These are phyloP conservation scores for Macroteleia sp. DNA, from an alignment of 2,888 invertebrate species.

Conservation along the genomic window DNA sequence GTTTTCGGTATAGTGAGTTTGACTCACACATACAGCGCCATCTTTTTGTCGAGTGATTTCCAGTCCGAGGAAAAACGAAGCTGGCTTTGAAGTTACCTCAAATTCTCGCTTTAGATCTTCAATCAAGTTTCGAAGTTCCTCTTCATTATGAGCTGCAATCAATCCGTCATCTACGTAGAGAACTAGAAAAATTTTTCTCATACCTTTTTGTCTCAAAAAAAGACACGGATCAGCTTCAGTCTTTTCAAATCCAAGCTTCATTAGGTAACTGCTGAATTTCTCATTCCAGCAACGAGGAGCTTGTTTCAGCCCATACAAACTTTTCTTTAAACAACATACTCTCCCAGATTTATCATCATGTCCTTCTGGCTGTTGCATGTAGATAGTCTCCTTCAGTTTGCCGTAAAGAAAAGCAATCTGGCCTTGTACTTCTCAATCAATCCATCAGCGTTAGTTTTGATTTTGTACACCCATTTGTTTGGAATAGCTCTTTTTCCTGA, in stretches of 20 bases:
- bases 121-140: slow-evolving; percentile 28
- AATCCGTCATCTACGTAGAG: slow-evolving; percentile 42
- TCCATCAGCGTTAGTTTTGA: slow-evolving; percentile 30
- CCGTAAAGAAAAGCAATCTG: slow-evolving; percentile 32
- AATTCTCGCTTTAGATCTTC: slow-evolving; percentile 34
- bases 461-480: slow-evolving; percentile 70
- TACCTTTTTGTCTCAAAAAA: slow-evolving; percentile 14
- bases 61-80: slow-evolving; percentile 42
- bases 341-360: slow-evolving; percentile 20
- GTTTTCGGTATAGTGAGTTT: slow-evolving; percentile 29
- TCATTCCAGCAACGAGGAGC: slow-evolving; percentile 43
- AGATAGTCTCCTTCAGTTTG: slow-evolving; percentile 34
- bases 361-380: slow-evolving; percentile 40
- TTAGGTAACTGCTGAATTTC: slow-evolving; percentile 18
- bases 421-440: slow-evolving; percentile 33
- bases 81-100: slow-evolving; percentile 28
- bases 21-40: slow-evolving; percentile 22
- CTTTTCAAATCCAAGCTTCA: slow-evolving; percentile 8
- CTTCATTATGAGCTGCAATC: slow-evolving; percentile 14
- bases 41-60: slow-evolving; percentile 32
- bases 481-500: slow-evolving; percentile 66
- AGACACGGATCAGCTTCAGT: slow-evolving; percentile 45
- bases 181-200: slow-evolving; percentile 18
- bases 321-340: slow-evolving; percentile 30
- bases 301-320: slow-evolving; percentile 37